Evolutionary conservation across 2,797 vertebrate genomes (phyloP).

Genomic region (Coracias cyanogaster): DNA sequence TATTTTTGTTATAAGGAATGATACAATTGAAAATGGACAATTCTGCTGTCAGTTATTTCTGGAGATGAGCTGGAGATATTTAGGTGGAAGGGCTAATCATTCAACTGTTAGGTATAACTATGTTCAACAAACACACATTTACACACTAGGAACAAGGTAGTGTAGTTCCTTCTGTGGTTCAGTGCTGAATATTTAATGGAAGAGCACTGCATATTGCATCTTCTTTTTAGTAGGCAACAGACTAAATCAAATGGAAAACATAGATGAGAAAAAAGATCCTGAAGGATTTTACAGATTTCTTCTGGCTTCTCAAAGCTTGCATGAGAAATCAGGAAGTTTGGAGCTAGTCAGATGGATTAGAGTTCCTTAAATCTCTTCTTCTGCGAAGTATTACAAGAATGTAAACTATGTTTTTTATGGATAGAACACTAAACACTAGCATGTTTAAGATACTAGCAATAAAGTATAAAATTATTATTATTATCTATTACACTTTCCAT

Average conservation of each 20-base stretch:
- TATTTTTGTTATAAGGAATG: neutral
- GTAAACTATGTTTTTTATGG: neutral
- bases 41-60: neutral
- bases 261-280: neutral
- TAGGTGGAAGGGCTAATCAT: neutral
- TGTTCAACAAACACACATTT: accelerated
- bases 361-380: neutral
- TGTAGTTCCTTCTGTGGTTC: neutral
- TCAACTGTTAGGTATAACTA: neutral
- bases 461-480: neutral
- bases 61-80: neutral
- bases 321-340: neutral
- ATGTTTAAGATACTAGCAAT: neutral
- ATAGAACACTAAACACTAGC: neutral
- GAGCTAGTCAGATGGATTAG: neutral
- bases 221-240: neutral
- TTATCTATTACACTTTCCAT: neutral
- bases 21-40: neutral
- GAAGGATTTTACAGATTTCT: neutral
- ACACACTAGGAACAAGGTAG: neutral
- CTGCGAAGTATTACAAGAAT: neutral
- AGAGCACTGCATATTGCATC: neutral
- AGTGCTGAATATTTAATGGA: neutral
- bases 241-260: neutral
- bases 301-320: neutral